Base-by-base conservation (phyloP, 2,797 vertebrate genomes). In the Pseudomugil gertrudae region DNA sequence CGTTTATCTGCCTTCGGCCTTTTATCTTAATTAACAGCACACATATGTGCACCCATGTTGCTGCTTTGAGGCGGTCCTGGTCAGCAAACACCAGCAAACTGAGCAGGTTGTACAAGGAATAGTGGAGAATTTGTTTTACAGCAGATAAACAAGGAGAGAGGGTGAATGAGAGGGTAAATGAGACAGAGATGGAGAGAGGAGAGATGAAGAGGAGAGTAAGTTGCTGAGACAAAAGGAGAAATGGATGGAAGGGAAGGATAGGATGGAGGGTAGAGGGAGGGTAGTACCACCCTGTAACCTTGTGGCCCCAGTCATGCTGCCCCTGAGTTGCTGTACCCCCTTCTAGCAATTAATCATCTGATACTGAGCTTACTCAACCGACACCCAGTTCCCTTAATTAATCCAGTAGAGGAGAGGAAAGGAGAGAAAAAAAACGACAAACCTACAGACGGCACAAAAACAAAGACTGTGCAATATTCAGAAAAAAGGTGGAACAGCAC, bases 291-390 rank as follows among this genome's bases (percentile, higher is more conserved):
- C 64, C 60, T 66, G 77, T 92, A 94, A 94, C 93, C 92, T 93
- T 94, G 91, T 83, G 84, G 92, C 92, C 85, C 81, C 60, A 80
- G 84, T 89, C 87, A 78, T 71, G 48, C 80, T 81, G 83, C 89
- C 89, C 90, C 91, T 82, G 82, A 71, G 87, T 85, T 79, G 77
- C 85, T 80, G 81, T 84, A 87, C 90, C 81, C 86, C 88, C 53
- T 45, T 85, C 79, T 81, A 85, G 92, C 91, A 93, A 94, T 94
- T 94, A 94, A 93, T 94, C 94, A 94, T 93, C 88, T 90, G 89
- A 93, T 93, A 91, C 85, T 79, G 91, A 92, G 92, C 90, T 92
- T 94, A 92, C 91, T 92, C 92, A 92, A 91, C 90, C 90, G 79
- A 85, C 86, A 87, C 87, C 87, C 74, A 86, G 83, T 90, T 89